Conservation (phyloP, 2,113 vertebrate genomes). For the Kryptolebias marmoratus region DNA sequence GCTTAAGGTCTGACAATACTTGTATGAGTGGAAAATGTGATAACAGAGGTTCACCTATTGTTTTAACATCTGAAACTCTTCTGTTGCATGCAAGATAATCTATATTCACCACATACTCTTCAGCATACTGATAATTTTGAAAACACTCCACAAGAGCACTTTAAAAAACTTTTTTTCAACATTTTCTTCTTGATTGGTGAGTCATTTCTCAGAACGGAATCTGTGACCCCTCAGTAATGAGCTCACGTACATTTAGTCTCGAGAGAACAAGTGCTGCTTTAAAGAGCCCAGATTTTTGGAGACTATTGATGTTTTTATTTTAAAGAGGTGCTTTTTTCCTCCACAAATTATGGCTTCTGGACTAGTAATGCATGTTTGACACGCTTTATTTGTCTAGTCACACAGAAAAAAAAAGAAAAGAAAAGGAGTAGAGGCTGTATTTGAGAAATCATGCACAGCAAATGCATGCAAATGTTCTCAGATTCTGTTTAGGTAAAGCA, state of each 20-base stretch:
- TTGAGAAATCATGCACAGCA: conserved; percentile 3
- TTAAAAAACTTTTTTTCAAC: not conserved
- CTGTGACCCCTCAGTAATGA: conserved; percentile 37
- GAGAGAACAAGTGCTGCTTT: conserved; percentile 35
- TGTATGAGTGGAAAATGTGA: not conserved
- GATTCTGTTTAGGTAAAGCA: conserved; percentile 6
- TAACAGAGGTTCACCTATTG: not conserved
- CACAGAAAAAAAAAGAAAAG: not conserved
- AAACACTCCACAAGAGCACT: not conserved
- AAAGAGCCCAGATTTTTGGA: conserved; percentile 19
- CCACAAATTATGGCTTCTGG: conserved; percentile 11
- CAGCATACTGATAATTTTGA: no score
- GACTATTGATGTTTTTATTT: conserved; percentile 24
- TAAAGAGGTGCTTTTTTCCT: conserved; percentile 10
- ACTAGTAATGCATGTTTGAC: conserved; percentile 15
- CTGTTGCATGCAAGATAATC: no score
- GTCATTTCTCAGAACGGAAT: conserved; percentile 5
- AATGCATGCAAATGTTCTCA: conserved; percentile 8
- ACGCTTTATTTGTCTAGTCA: conserved; percentile 23
- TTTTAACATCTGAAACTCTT: no score
- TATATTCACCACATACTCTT: no score
- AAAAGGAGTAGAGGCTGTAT: not conserved
- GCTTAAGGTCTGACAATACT: not conserved
- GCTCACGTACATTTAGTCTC: conserved; percentile 17
- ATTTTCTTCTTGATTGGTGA: not conserved